Evolutionary conservation across 37 sponge, comb jelly and placozoan genomes (phyloP), one percentile per base, ranked within the genome.

Genomic region (Ephydatia muelleri): DNA sequence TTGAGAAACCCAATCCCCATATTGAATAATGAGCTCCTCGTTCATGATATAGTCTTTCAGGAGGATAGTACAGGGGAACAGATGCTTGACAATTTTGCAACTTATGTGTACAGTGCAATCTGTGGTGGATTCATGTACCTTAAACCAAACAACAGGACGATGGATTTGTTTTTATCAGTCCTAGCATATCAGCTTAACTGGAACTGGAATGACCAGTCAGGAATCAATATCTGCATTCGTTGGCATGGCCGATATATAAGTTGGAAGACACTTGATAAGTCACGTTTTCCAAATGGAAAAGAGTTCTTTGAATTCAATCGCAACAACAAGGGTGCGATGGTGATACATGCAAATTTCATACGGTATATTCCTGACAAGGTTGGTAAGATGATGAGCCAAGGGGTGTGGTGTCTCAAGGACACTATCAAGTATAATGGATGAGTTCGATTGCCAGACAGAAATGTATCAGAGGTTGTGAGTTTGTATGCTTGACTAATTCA

Each of bases 161-260:
- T 14, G 31, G 78, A 49, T n/a, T 57, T 88, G 5, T 88, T 77
- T 77, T 38, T 69, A 65, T 82, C 82, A 19, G 88, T 88, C 5
- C 76, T 84, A 0, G 49, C 80, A 22, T 89, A 80, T 80, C 90
- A 84, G 57, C 66, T 8, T 5, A 75, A 75, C 64, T 80, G 38
- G 76, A 79, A 84, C 29, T 88, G 88, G 88, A 88, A 88, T 68
- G 88, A 88, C 70, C 88, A 88, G 71, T 83, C 88, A 32, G 88
- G 82, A 16, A 37, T 88, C 38, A 89, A 89, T 39, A 73, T 89
- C 30, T 89, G 90, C 70, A 75, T 89, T 27, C 66, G 90, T 3
- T 85, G 85, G 74, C 90, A 78, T 19, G 26, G 68, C 33, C 76
- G 28, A 34, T 68, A 27, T 23, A 43, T 89, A 23, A 29, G 32